These are phyloP conservation scores for Elaeidobius kamerunicus DNA, from an alignment of 2,888 invertebrate genomes.

Conservation along the genomic window DNA sequence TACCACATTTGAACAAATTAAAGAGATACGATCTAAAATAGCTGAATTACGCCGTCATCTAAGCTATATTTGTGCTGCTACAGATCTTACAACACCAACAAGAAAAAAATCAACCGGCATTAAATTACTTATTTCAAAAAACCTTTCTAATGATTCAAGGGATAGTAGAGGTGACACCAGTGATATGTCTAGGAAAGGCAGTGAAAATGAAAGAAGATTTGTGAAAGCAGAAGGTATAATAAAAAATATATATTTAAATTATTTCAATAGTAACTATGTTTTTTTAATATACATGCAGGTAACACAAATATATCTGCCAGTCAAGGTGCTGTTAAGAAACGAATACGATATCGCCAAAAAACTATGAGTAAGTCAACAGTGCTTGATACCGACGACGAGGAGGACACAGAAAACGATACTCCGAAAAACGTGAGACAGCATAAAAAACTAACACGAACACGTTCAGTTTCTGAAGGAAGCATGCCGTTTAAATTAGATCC, in stretches of 20 bases:
- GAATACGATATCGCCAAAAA: constrained; percentile 44
- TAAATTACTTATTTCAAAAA: constrained; percentile 38
- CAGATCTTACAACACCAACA: constrained; percentile 12
- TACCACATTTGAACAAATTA: constrained; percentile 32
- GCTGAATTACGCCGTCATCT: constrained; percentile 48
- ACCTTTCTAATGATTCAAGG: constrained; percentile 35
- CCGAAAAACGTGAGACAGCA: constrained; percentile 31
- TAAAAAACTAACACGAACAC: constrained; percentile 38
- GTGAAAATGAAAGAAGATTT: constrained; percentile 32
- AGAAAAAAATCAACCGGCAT: constrained; percentile 7
- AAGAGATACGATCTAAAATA: constrained; percentile 45
- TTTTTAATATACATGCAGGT: constrained; percentile 3
- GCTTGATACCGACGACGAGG: constrained; percentile 41
- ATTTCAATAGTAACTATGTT: background rate
- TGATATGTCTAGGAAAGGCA: constrained; percentile 32
- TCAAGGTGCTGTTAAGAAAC: constrained; percentile 46
- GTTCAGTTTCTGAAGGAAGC: constrained; percentile 37
- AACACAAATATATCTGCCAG: constrained; percentile 28
- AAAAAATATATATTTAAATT: background rate
- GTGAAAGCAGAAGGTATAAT: constrained; percentile 29
- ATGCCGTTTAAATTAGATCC: constrained; percentile 16
- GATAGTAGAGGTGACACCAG: constrained; percentile 32
- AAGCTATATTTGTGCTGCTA: constrained; percentile 47
- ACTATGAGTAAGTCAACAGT: constrained; percentile 38
- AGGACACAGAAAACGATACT: constrained; percentile 36